These are phyloP conservation scores for Flexamia atlantica DNA, from an alignment of 2,888 invertebrate species.

Conservation along the genomic window DNA sequence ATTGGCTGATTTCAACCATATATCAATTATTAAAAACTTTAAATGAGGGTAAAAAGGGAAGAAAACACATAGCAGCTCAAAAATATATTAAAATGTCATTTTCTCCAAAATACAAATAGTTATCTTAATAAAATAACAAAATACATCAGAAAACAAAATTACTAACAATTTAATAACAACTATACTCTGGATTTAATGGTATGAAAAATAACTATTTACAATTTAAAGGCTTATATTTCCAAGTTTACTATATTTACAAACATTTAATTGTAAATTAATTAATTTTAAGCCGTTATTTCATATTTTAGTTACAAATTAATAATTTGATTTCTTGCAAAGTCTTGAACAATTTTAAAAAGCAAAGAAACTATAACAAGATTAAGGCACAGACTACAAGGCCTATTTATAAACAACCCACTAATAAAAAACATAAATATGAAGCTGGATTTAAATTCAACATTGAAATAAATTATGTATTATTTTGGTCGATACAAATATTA, in stretches of 20 bases:
- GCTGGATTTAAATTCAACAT: too few species aligned
- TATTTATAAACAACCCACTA: too few species aligned
- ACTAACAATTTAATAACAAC: neutral
- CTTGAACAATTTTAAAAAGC: too few species aligned
- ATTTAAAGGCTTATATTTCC: neutral
- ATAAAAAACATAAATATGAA: too few species aligned
- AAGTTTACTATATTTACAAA: neutral
- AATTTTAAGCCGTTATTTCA: neutral
- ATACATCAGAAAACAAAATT: neutral
- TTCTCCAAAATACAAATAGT: conserved; percentile 23
- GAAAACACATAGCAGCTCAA: neutral
- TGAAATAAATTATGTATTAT: too few species aligned
- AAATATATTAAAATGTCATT: conserved; percentile 7
- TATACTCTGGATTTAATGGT: neutral
- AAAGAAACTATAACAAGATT: too few species aligned
- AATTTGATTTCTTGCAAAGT: too few species aligned
- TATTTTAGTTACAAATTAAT: too few species aligned
- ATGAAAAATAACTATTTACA: conserved; percentile 12
- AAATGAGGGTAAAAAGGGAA: neutral
- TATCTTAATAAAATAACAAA: conserved; percentile 22
- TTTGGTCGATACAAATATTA: too few species aligned
- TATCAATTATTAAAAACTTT: too few species aligned
- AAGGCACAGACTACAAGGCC: too few species aligned
- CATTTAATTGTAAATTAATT: neutral
- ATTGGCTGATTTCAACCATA: too few species aligned